Conservation (phyloP, 2,113 vertebrate genomes). For the Bolborhynchus lineola region DNA sequence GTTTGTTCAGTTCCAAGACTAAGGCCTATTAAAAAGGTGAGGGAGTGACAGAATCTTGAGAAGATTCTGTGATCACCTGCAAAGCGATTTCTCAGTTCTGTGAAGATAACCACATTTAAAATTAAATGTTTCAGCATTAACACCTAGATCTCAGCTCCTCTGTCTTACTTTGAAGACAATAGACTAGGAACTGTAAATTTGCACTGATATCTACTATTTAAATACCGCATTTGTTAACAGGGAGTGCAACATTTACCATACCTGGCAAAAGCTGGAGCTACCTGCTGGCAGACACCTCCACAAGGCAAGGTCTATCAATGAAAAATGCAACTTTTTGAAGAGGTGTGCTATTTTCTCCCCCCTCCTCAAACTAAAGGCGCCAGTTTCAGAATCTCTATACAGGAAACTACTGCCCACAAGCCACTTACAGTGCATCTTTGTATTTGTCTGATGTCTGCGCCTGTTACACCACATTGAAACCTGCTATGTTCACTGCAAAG, state of each 20-base stretch:
- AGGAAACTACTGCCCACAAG: neutral
- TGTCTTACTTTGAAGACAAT: neutral
- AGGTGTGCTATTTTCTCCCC: accelerated
- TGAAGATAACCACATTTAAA: neutral
- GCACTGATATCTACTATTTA: neutral
- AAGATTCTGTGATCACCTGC: neutral
- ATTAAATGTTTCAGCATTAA: neutral
- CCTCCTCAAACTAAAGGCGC: accelerated
- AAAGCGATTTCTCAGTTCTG: neutral
- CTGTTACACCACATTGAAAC: neutral
- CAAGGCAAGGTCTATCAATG: neutral
- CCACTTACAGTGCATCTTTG: neutral
- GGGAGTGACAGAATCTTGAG: neutral
- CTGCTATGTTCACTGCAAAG: accelerated
- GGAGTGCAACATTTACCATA: neutral
- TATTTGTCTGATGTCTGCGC: neutral
- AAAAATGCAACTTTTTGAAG: neutral
- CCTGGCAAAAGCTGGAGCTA: neutral
- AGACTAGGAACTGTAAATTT: neutral
- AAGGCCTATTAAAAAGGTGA: neutral
- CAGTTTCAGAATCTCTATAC: accelerated
- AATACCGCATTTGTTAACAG: neutral
- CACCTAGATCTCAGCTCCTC: neutral
- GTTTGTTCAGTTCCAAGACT: neutral
- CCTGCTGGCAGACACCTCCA: neutral